phyloP scores from a whole-genome alignment of 1,140 invertebrate species.

The Sycophaga agraensis region DNA sequence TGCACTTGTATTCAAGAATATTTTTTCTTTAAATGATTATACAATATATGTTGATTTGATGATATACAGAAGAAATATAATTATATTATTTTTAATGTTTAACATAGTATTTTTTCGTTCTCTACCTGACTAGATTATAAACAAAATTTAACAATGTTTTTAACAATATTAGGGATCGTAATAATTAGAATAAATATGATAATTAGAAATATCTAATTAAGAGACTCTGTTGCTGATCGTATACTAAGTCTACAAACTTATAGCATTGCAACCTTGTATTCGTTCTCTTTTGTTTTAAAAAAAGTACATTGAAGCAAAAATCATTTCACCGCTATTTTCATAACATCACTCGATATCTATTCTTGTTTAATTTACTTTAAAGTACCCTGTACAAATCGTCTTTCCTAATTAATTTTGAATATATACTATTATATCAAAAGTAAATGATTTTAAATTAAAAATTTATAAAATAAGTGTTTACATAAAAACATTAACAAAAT shows the following conservation, averaged over 20 bases:
- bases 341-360: neutral
- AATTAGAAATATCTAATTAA: constrained; percentile 31
- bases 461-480: no score
- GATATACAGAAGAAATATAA: constrained; percentile 48
- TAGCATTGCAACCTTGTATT: no score
- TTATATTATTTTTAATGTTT: constrained; percentile 47
- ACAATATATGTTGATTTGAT: constrained; percentile 30
- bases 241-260: neutral
- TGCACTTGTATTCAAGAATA: constrained; percentile 29
- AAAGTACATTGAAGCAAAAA: neutral
- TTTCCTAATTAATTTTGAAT: neutral
- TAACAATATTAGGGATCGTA: constrained; percentile 43
- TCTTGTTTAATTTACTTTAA: neutral
- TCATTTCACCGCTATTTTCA: neutral
- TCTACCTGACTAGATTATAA: constrained; percentile 55
- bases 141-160: constrained; percentile 41
- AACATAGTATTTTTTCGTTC: constrained; percentile 42
- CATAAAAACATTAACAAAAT: no score
- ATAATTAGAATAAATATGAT: constrained; percentile 46
- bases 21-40: constrained; percentile 31
- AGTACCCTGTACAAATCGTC: neutral
- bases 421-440: no score
- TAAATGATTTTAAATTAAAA: no score
- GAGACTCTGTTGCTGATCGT: neutral
- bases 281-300: no score